Conservation (phyloP, 1,140 invertebrate species). For the Hestina assimilis region DNA sequence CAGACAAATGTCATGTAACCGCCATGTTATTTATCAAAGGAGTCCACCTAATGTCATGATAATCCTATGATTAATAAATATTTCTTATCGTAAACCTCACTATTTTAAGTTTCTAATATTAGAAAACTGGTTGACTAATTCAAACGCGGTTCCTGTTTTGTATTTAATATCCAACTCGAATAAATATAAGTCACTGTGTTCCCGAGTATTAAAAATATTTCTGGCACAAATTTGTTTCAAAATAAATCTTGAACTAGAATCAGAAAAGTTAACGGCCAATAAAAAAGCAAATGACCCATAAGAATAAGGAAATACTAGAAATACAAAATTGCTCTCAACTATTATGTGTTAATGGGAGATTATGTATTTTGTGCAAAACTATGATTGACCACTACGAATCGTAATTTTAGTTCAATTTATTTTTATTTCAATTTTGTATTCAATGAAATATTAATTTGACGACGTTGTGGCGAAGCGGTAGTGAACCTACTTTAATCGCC, state of each 20-base stretch:
- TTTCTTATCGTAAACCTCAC: not conserved
- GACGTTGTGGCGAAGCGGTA: too few relatives aligned
- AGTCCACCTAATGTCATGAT: not conserved
- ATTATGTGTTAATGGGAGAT: too few relatives aligned
- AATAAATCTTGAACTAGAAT: not conserved
- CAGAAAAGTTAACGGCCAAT: not conserved
- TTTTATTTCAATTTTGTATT: too few relatives aligned
- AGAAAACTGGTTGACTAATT: not conserved
- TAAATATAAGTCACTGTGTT: conserved; percentile 4
- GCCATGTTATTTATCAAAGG: not conserved
- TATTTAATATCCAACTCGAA: not conserved
- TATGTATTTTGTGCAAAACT: too few relatives aligned
- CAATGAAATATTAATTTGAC: too few relatives aligned
- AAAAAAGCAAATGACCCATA: conserved; percentile 2
- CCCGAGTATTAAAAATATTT: not conserved
- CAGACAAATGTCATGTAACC: not conserved
- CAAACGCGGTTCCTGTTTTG: not conserved
- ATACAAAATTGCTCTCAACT: too few relatives aligned
- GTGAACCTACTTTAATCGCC: too few relatives aligned
- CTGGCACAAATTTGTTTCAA: conserved; percentile 6
- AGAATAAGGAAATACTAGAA: conserved; percentile 1
- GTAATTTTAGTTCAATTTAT: too few relatives aligned
- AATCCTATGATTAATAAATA: conserved; percentile 11
- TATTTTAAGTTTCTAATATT: not conserved
- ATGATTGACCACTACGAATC: too few relatives aligned